Evolutionary conservation across 2,797 vertebrate genomes (phyloP).

Genomic region (Phylloscopus collybita): DNA sequence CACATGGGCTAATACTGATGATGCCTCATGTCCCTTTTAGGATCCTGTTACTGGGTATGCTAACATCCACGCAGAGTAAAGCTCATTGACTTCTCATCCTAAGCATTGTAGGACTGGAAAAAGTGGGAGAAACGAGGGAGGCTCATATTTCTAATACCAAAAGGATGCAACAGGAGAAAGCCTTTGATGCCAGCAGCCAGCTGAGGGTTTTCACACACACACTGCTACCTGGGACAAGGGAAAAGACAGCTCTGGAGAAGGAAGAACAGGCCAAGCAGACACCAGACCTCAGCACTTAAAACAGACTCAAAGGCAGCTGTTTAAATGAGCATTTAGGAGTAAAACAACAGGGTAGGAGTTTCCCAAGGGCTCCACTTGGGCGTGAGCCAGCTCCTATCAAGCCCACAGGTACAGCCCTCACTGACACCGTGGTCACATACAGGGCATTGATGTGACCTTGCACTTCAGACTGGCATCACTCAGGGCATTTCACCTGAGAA

Average conservation of each 20-base stretch:
- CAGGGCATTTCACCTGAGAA: neutral
- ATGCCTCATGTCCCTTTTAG: neutral
- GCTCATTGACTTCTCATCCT: neutral
- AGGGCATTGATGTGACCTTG: neutral
- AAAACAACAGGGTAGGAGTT: neutral
- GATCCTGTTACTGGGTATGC: neutral
- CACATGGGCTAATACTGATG: neutral
- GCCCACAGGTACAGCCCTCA: fast-evolving
- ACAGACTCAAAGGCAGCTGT: neutral
- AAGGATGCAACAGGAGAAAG: neutral
- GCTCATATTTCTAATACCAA: neutral
- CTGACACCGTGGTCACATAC: neutral
- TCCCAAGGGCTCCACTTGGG: neutral
- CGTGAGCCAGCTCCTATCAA: neutral
- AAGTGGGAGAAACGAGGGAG: neutral
- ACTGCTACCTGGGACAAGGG: neutral
- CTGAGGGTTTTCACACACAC: neutral
- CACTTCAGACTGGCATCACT: neutral
- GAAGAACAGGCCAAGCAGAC: neutral
- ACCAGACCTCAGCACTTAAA: neutral
- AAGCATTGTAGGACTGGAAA: neutral
- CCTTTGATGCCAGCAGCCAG: neutral
- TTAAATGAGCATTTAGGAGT: neutral
- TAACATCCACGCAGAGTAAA: neutral
- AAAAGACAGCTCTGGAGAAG: neutral